Evolutionary conservation across 2,888 invertebrate species (phyloP).

Genomic region (Meteorus colon): DNA sequence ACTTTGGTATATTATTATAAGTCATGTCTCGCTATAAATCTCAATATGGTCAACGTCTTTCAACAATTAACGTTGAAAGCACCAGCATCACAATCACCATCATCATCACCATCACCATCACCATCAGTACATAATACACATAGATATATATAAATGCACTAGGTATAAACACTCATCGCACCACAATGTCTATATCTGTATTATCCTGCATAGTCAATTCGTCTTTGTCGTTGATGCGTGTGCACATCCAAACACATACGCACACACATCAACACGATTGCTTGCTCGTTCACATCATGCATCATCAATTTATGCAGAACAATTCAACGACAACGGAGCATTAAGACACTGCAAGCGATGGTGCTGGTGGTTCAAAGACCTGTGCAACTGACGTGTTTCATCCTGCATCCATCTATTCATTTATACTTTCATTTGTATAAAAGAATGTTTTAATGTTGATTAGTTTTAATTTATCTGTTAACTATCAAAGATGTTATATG

Average conservation of each 20-base stretch:
- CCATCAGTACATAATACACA: neutral
- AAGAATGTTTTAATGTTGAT: neutral
- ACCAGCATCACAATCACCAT: slow-evolving; percentile 14
- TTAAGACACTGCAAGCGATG: slow-evolving; percentile 59
- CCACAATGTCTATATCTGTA: neutral
- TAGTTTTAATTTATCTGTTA: neutral
- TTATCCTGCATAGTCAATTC: slow-evolving; percentile 42
- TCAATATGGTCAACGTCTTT: slow-evolving; percentile 24
- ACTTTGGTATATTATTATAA: neutral
- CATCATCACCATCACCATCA: neutral
- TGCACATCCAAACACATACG: slow-evolving; percentile 49
- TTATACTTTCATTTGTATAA: neutral
- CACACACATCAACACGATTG: slow-evolving; percentile 55
- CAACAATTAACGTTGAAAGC: slow-evolving; percentile 30
- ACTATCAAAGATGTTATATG: neutral
- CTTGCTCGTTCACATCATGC: slow-evolving; percentile 55
- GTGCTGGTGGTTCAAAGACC: slow-evolving; percentile 49
- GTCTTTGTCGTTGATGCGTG: slow-evolving; percentile 60
- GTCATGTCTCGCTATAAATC: slow-evolving; percentile 5
- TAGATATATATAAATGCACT: neutral
- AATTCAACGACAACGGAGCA: slow-evolving; percentile 72
- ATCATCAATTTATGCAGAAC: slow-evolving; percentile 73
- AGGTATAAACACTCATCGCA: slow-evolving; percentile 1
- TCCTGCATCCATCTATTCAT: slow-evolving; percentile 1
- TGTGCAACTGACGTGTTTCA: slow-evolving; percentile 30